These are phyloP conservation scores for Lasioglossum villosulum DNA, from an alignment of 2,888 invertebrate species.

Conservation along the genomic window DNA sequence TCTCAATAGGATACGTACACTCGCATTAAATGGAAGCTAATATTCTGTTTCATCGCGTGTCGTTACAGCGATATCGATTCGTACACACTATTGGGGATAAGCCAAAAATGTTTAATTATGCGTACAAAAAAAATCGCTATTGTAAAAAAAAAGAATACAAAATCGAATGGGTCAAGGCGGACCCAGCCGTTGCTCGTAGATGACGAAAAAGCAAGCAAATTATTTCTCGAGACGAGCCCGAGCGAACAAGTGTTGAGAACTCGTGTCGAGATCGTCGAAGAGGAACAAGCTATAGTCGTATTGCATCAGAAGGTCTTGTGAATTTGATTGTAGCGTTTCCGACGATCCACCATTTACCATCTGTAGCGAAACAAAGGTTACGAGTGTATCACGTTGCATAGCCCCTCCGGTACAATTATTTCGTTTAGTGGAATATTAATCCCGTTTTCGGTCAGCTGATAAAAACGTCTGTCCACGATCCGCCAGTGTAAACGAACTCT, in stretches of 20 bases:
- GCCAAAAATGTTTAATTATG: conserved; percentile 38
- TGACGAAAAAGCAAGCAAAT: background rate
- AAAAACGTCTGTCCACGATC: background rate
- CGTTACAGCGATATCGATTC: conserved; percentile 38
- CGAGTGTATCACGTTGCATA: background rate
- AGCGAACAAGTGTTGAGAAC: conserved; percentile 5
- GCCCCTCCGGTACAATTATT: background rate
- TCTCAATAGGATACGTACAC: background rate
- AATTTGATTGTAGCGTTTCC: conserved; percentile 39
- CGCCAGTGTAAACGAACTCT: conserved; percentile 54
- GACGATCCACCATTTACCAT: conserved; percentile 6
- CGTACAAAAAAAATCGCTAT: no score
- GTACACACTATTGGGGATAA: conserved; percentile 39
- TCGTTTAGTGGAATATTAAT: background rate
- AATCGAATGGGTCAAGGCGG: background rate
- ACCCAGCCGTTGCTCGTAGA: background rate
- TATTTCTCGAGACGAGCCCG: background rate
- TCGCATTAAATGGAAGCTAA: background rate
- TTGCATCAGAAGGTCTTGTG: conserved; percentile 50
- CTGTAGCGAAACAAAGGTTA: background rate
- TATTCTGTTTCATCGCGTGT: background rate
- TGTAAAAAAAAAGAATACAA: background rate
- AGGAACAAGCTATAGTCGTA: conserved; percentile 37
- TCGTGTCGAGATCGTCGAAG: background rate
- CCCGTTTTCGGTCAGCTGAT: background rate